A percentile compares a stretch with the other conserved stretches of the same genome.
These are phyloP conservation scores for Seira musarum DNA, from an alignment of 2,888 invertebrate species.

Conservation along the genomic window DNA sequence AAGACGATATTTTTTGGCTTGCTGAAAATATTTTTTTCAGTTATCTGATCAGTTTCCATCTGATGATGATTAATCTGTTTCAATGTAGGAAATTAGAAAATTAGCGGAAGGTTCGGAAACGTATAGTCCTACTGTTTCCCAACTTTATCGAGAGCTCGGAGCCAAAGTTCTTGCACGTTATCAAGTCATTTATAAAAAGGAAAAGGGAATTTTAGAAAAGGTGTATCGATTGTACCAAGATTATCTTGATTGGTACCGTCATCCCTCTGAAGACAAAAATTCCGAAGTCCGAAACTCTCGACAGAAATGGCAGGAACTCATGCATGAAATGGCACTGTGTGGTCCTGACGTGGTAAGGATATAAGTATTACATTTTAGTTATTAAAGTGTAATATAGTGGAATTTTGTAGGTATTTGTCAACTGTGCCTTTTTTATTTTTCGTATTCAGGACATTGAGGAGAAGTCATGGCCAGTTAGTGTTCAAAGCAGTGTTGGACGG, in stretches of 20 bases:
- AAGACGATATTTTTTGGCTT: too few species aligned
- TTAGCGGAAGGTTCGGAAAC: conserved; percentile 85
- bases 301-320: conserved; percentile 82
- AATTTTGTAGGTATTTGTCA: conserved; percentile 21
- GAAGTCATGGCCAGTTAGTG: conserved; percentile 79
- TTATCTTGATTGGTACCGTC: conserved; percentile 80
- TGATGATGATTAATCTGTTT: conserved; percentile 1
- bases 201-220: conserved; percentile 80
- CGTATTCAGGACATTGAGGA: conserved; percentile 73
- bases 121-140: conserved; percentile 81
- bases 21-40: too few species aligned
- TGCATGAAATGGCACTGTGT: conserved; percentile 73
- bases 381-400: too few species aligned
- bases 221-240: conserved; percentile 77
- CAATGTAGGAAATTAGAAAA: conserved; percentile 78
- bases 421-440: conserved; percentile 22
- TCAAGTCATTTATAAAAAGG: conserved; percentile 79
- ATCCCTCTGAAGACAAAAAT: conserved; percentile 71
- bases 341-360: conserved; percentile 77
- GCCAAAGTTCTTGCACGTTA: conserved; percentile 79
- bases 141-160: conserved; percentile 81
- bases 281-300: conserved; percentile 76
- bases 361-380: too few species aligned
- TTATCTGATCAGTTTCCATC: too few species aligned
- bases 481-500: conserved; percentile 81